phyloP scores from a whole-genome alignment of 2,113 vertebrate genomes.

The Puma concolor region DNA sequence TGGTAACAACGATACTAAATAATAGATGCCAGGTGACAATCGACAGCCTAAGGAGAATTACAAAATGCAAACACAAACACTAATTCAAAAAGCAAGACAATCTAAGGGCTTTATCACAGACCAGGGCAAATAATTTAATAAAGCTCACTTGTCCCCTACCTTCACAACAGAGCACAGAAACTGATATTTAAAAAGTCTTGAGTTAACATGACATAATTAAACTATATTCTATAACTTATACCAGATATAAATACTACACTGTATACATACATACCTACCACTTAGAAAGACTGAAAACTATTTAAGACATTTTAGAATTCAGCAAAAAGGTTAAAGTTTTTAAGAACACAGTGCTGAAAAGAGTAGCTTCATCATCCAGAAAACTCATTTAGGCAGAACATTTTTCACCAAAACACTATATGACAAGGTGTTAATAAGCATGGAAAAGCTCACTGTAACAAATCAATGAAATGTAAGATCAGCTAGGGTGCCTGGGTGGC shows the following conservation, averaged over 20 bases:
- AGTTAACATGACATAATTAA: not conserved
- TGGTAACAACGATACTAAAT: conserved; percentile 42
- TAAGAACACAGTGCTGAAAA: not conserved
- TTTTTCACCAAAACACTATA: not conserved
- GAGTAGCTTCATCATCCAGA: not conserved
- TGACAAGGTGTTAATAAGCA: conserved; percentile 3
- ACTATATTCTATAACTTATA: not conserved
- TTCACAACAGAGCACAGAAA: not conserved
- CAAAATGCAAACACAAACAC: conserved; percentile 6
- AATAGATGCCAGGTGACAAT: not conserved
- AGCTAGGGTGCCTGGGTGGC: too few species aligned
- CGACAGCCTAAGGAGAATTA: not conserved
- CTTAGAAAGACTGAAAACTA: conserved; percentile 17
- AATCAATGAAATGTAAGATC: not conserved
- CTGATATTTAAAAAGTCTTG: not conserved
- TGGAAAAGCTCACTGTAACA: conserved; percentile 6
- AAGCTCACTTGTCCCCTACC: not conserved
- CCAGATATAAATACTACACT: not conserved
- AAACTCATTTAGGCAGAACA: conserved; percentile 7
- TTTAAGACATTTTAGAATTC: conserved; percentile 44
- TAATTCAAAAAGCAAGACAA: conserved; percentile 17
- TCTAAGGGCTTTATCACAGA: not conserved
- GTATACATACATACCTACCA: not conserved
- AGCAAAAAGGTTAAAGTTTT: not conserved
- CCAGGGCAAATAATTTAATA: not conserved